Conservation (phyloP, 92 coral and sea anemone species). For the Muricea muricata region DNA sequence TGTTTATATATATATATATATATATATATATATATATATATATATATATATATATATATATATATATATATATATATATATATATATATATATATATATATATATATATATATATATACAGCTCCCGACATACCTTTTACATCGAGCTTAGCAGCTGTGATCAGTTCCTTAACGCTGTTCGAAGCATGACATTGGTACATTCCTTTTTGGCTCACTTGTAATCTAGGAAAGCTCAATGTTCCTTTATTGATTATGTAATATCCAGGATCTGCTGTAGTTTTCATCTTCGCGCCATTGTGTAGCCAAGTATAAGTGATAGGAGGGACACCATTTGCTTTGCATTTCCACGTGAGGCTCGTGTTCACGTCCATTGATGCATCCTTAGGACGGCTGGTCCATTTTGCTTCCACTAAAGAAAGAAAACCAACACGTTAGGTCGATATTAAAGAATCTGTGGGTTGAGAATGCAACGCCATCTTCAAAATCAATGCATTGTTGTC, state of each 20-base stretch:
- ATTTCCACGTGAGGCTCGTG: conserved; percentile 68
- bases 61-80: no score
- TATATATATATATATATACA: no score
- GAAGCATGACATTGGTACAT: conserved; percentile 88
- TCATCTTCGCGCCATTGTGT: conserved; percentile 58
- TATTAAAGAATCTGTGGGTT: no score
- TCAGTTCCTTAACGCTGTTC: conserved; percentile 76
- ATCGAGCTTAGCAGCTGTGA: conserved; percentile 70
- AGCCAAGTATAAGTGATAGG: conserved; percentile 75
- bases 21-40: no score
- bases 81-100: no score
- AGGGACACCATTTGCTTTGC: conserved; percentile 83
- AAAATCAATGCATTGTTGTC: no score
- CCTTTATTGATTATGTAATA: conserved; percentile 51
- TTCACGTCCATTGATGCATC: conserved; percentile 77
- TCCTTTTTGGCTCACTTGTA: conserved; percentile 70
- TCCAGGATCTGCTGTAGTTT: not conserved
- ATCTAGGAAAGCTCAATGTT: conserved; percentile 67
- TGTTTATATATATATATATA: no score
- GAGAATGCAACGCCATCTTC: no score
- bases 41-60: no score
- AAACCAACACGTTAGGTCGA: no score
- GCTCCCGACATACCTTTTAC: conserved; percentile 69
- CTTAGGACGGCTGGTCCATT: conserved; percentile 78
- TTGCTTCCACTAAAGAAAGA: conserved; percentile 73